Base-by-base conservation (phyloP, 2,888 invertebrate genomes). In the Drepana falcataria region DNA sequence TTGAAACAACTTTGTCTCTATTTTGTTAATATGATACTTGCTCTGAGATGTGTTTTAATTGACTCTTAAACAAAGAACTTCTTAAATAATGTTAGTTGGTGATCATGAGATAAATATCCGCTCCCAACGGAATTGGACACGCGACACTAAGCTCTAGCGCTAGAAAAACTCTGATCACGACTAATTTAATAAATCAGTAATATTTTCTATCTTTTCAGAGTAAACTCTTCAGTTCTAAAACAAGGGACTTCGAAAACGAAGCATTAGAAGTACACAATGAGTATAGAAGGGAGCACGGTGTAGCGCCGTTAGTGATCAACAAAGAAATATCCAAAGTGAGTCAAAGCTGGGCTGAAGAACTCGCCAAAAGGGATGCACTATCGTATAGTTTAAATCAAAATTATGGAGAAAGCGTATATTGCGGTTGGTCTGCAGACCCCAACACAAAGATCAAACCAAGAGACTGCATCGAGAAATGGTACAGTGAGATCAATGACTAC, bases 391-490 rank as follows among this genome's bases (percentile, higher is more conserved):
- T 93, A 0, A 93, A 93, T 61, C 92, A 92, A 59, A 91, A 90
- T 35, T 94, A 94, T 59, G 91, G 94, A 9, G 95, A 95, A 81
- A 95, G 94, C 73, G 92, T 96, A 52, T 95, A 93, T 73, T 93
- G 93, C 55, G 92, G 94, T 58, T 94, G 94, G 87, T 93, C 94
- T 51, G 91, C 93, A 5, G 93, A 95, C 69, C 92, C 94, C 1
- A 93, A 93, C 63, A 86, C 93, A n/a, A 91, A 92, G 60, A 92
- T 95, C 9, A 92, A 92, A 51, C 95, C 95, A 21, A 91, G 92
- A 63, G 94, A 95, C 66, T 94, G 95, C 21, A 92, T 95, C 3
- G 93, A 94, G 2, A 93, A 93, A 77, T 96, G 96, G 96, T 96
- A 96, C 79, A 93, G 93, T 47, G 96, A 96, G 83, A 94, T 93